Evolutionary conservation across 2,888 invertebrate species (phyloP), one percentile per base, ranked within the genome.

Genomic region (Rhamnusium bicolor): DNA sequence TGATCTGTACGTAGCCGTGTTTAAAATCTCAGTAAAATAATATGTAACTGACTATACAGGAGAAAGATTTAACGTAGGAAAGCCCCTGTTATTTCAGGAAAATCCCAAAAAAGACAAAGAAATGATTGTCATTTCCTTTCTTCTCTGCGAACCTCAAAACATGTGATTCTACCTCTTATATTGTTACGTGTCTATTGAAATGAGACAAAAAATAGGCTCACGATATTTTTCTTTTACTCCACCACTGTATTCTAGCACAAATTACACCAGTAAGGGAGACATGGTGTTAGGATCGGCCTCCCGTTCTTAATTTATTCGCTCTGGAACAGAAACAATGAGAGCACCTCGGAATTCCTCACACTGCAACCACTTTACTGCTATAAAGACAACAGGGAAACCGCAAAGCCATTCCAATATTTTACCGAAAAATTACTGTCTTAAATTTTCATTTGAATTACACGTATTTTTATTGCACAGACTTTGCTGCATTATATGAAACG

Each of bases 241-340:
- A 62, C 67, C 67, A 69, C 67, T 62, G 73, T 72, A 72, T 72
- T 69, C 72, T 68, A 71, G 75, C 78, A 75, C 75, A 79, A 76
- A 78, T 77, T 79, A 78, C 74, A 72, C 54, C 54, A 61, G 66
- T 62, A 72, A 76, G 71, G 77, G 75, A 72, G 74, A 75, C 73
- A 71, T 69, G 69, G 71, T 69, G 77, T 75, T 70, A 71, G 74
- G 71, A 61, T 73, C 71, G 72, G 72, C 73, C 75, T 75, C 70
- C 72, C 70, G 72, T 58, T 72, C 70, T 74, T 78, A 78, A 78
- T 76, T 78, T 78, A 78, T 78, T 72, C 76, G 70, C 69, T 74
- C 71, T 73, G 70, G 73, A 78, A 78, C 78, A 78, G 76, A 74
- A 73, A 75, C 74, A 71, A 69, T 71, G 72, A 60, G 56, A 75